These are phyloP conservation scores for Nomada ruficornis DNA, from an alignment of 2,888 invertebrate genomes.

Conservation along the genomic window DNA sequence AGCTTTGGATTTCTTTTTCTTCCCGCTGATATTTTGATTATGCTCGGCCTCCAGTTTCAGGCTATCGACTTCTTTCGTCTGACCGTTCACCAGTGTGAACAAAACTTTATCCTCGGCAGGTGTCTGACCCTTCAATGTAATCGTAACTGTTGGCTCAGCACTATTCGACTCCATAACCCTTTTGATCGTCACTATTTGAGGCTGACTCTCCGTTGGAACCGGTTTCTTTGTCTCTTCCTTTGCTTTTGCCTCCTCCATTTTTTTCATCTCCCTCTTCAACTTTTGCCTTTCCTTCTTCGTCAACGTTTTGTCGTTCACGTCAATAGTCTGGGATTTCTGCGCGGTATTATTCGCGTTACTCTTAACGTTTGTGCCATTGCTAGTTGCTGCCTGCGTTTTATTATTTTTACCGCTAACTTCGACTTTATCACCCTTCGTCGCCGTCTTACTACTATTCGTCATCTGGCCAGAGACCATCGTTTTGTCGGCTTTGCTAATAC, in stretches of 20 bases:
- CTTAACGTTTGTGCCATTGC: conserved; percentile 47
- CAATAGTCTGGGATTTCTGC: conserved; percentile 56
- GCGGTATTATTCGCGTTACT: conserved; percentile 27
- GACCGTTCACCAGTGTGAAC: conserved; percentile 89
- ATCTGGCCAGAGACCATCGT: conserved; percentile 37
- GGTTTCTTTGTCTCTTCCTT: conserved; percentile 68
- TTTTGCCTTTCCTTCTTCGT: conserved; percentile 82
- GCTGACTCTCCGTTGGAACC: conserved; percentile 71
- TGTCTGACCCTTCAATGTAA: conserved; percentile 90
- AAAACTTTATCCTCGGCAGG: conserved; percentile 90
- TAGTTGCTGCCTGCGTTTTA: conserved; percentile 37
- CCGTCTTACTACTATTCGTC: conserved; percentile 52
- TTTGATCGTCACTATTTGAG: conserved; percentile 88
- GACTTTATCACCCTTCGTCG: conserved; percentile 63
- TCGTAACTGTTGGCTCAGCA: conserved; percentile 90
- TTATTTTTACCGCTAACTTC: conserved; percentile 58
- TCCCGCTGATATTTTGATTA: conserved; percentile 68
- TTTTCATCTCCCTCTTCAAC: conserved; percentile 81
- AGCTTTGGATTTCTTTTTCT: conserved; percentile 80
- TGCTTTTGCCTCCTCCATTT: conserved; percentile 79
- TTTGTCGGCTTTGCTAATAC: conserved; percentile 62
- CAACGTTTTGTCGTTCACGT: conserved; percentile 75
- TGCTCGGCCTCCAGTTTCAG: conserved; percentile 73
- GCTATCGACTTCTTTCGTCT: conserved; percentile 80
- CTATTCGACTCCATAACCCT: conserved; percentile 88